Evolutionary conservation across 2,113 vertebrate species (phyloP).

Genomic region (Potamarius usumacintae): DNA sequence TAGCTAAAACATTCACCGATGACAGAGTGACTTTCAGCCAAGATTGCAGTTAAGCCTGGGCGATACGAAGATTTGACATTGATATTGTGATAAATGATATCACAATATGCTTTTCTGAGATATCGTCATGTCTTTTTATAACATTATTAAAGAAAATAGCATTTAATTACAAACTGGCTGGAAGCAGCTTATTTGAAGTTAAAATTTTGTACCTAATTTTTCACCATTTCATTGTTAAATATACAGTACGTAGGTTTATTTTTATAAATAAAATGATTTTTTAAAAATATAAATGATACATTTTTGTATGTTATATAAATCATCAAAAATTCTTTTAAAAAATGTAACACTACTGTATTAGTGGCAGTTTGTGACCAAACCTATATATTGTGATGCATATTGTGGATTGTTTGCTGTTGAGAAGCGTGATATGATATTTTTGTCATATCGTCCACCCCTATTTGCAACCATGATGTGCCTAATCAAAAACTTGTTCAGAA

Average conservation of each 20-base stretch:
- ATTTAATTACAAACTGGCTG: neutral
- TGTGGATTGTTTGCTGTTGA: neutral
- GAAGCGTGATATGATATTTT: neutral
- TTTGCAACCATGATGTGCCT: neutral
- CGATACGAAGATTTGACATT: neutral
- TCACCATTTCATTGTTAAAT: neutral
- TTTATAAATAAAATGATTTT: neutral
- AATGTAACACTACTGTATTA: neutral
- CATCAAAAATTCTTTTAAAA: neutral
- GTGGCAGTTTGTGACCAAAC: neutral
- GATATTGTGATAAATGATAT: neutral
- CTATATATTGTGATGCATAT: neutral
- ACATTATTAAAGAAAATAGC: neutral
- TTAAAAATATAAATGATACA: neutral
- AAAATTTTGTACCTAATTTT: neutral
- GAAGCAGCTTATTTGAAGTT: no score
- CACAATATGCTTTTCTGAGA: neutral
- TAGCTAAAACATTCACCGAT: no score
- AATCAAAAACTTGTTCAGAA: neutral
- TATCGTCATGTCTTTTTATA: neutral
- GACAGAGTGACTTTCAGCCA: neutral
- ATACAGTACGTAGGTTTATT: neutral
- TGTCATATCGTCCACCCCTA: neutral
- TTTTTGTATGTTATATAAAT: neutral
- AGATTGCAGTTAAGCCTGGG: neutral